These are phyloP conservation scores for Rotaria macrura DNA, from an alignment of 2,888 invertebrate genomes.

Conservation along the genomic window DNA sequence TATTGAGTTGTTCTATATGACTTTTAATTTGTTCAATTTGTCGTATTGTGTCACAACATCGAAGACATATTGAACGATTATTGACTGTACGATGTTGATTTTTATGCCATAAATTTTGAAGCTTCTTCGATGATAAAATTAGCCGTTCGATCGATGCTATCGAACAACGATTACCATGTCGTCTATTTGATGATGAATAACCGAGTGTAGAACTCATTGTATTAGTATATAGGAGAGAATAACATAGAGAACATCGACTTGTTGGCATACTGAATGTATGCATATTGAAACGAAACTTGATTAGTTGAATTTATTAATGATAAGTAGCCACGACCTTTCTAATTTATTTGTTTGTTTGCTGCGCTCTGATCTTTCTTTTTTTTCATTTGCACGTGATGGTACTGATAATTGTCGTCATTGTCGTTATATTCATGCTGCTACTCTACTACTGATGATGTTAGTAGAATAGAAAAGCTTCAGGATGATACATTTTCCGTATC, in stretches of 20 bases:
- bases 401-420: not conserved
- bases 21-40: not conserved
- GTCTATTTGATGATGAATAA: not conserved
- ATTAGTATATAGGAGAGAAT: not conserved
- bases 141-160: not conserved
- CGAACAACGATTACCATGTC: not conserved
- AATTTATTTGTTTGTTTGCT: not conserved
- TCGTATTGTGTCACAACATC: conserved; percentile 1
- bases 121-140: not conserved
- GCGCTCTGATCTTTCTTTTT: not conserved
- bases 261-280: not conserved
- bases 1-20: not conserved
- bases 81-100: not conserved
- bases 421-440: conserved; percentile 3
- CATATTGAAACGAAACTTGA: not conserved
- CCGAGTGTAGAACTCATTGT: not conserved
- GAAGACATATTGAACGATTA: not conserved
- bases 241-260: not conserved
- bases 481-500: conserved; percentile 20
- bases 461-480: not conserved
- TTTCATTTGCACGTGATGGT: not conserved
- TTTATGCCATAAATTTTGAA: not conserved
- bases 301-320: not conserved
- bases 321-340: not conserved
- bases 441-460: not conserved